Percentiles rank a stretch among this genome's conserved stretches.
These are phyloP conservation scores for Drosophila picticornis DNA, from an alignment of 2,888 invertebrate genomes.

Conservation along the genomic window DNA sequence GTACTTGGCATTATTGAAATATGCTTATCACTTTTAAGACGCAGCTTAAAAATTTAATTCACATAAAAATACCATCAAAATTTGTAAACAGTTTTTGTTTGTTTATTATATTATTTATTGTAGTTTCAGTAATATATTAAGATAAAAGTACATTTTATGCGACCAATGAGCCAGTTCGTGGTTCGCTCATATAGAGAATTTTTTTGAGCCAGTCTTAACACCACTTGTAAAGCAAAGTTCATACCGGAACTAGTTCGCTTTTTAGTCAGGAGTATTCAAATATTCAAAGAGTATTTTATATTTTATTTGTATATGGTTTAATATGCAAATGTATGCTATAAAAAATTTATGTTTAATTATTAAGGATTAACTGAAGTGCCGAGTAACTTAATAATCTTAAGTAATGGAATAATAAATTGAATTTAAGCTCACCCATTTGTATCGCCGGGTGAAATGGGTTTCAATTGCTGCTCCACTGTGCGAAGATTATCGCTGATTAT, in stretches of 20 bases:
- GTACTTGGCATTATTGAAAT: neutral
- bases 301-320: neutral
- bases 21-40: neutral
- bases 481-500: constrained; percentile 86
- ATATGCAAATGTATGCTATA: neutral
- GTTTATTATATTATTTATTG: neutral
- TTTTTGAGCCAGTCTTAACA: neutral
- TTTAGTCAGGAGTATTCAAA: neutral
- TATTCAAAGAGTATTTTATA: neutral
- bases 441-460: constrained; percentile 84
- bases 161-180: neutral
- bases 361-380: constrained; percentile 22
- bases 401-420: neutral
- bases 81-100: neutral
- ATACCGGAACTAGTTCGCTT: neutral
- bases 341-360: neutral
- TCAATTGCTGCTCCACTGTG: constrained; percentile 85
- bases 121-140: neutral
- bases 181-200: neutral
- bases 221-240: neutral
- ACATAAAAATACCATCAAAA: neutral
- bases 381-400: constrained; percentile 26
- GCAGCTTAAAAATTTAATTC: neutral
- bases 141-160: neutral
- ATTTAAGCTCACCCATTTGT: constrained; percentile 86